A percentile compares a stretch with the other conserved stretches of the same genome.
Conservation (phyloP, 2,888 invertebrate genomes). For the Fragum fragum region DNA sequence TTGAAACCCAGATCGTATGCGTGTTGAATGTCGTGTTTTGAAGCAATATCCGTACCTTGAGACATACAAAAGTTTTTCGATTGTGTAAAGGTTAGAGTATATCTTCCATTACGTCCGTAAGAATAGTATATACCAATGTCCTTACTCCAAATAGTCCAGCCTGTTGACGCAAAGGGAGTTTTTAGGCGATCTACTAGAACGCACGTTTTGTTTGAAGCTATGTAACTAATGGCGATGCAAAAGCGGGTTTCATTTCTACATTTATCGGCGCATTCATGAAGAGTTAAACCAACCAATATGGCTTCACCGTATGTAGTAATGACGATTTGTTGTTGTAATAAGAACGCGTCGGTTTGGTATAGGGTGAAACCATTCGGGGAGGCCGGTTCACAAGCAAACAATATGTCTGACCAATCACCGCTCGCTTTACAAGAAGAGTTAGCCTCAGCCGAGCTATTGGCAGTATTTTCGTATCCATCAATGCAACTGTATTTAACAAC, state of each 20-base stretch:
- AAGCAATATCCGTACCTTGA: background rate
- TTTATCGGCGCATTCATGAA: background rate
- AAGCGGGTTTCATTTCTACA: background rate
- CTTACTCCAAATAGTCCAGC: background rate
- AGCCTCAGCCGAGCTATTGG: background rate
- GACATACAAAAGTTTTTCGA: background rate
- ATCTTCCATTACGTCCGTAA: background rate
- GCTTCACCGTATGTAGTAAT: background rate
- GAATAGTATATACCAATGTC: background rate
- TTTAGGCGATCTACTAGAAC: conserved; percentile 1
- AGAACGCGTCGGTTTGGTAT: background rate
- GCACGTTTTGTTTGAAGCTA: background rate
- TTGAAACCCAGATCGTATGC: conserved; percentile 3
- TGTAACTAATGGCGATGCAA: conserved; percentile 8
- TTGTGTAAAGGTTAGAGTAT: background rate
- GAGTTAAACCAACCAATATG: background rate
- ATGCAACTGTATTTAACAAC: background rate
- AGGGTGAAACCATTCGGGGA: background rate
- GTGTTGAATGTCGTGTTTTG: background rate
- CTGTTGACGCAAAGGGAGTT: background rate
- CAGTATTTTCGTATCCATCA: background rate
- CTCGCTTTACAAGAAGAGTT: background rate
- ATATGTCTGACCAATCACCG: background rate
- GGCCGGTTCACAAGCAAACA: background rate
- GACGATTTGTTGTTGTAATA: background rate